Evolutionary conservation across 1,140 invertebrate genomes (phyloP).

Genomic region (Drosophila sp.): DNA sequence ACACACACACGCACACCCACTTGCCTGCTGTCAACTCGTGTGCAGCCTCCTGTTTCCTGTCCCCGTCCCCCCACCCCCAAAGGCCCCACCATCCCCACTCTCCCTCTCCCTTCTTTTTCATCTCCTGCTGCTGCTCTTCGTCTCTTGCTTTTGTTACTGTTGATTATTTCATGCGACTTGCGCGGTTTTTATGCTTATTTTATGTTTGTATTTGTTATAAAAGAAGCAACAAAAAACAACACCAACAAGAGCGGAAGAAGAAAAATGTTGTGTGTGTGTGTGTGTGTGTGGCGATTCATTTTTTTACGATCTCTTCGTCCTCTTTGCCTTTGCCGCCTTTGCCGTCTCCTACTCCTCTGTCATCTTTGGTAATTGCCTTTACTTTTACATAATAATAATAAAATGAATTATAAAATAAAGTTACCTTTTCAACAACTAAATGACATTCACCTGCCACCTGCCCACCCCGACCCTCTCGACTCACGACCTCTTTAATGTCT

Average conservation of each 20-base stretch:
- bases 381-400: slow-evolving; percentile 80
- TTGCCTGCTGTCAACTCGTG: slow-evolving; percentile 72
- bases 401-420: slow-evolving; percentile 81
- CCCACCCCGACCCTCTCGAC: neutral
- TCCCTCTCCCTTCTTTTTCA: neutral
- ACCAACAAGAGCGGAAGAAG: slow-evolving; percentile 38
- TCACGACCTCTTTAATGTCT: slow-evolving; percentile 65
- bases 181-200: slow-evolving; percentile 76
- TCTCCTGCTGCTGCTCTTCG: slow-evolving; percentile 12
- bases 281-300: slow-evolving; percentile 21
- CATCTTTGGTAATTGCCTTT: slow-evolving; percentile 69
- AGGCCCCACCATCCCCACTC: neutral
- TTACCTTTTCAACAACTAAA: slow-evolving; percentile 70
- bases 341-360: slow-evolving; percentile 14
- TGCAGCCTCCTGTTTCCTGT: slow-evolving; percentile 23
- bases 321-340: slow-evolving; percentile 30
- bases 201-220: slow-evolving; percentile 77
- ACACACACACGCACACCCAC: slow-evolving; percentile 48
- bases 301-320: slow-evolving; percentile 50
- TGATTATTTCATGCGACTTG: slow-evolving; percentile 79
- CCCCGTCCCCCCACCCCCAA: neutral
- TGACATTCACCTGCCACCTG: slow-evolving; percentile 45
- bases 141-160: slow-evolving; percentile 66
- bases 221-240: slow-evolving; percentile 43
- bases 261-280: slow-evolving; percentile 38